These are phyloP conservation scores for Apaloderma vittatum DNA, from an alignment of 2,113 vertebrate genomes.

Conservation along the genomic window DNA sequence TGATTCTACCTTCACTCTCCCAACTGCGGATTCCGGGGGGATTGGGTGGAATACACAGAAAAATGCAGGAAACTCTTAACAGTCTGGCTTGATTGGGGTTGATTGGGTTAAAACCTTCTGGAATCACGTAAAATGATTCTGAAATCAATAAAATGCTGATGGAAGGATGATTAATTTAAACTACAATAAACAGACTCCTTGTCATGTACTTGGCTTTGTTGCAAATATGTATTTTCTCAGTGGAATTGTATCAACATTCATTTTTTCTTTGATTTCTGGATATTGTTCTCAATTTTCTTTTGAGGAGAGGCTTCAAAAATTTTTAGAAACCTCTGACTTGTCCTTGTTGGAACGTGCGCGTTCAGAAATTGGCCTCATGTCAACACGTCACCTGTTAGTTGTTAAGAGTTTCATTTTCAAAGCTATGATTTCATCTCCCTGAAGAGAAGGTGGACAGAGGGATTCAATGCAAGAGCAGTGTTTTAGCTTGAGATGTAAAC, in stretches of 20 bases:
- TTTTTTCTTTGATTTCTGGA: conserved; percentile 73
- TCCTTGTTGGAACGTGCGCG: conserved; percentile 45
- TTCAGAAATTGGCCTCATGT: conserved; percentile 70
- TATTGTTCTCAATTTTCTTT: conserved; percentile 68
- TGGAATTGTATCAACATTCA: conserved; percentile 66
- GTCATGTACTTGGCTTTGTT: conserved; percentile 64
- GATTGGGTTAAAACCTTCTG: conserved; percentile 75
- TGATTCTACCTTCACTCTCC: conserved; percentile 9
- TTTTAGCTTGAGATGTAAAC: conserved; percentile 42
- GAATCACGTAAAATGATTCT: conserved; percentile 54
- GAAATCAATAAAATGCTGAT: conserved; percentile 69
- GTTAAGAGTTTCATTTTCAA: conserved; percentile 79
- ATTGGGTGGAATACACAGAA: conserved; percentile 35
- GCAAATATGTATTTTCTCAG: conserved; percentile 68
- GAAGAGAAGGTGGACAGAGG: conserved; percentile 67
- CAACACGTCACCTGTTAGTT: conserved; percentile 80
- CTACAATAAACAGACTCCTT: conserved; percentile 72
- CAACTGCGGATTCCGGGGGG: conserved; percentile 15
- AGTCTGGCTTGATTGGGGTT: conserved; percentile 38
- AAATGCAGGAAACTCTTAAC: conserved; percentile 65
- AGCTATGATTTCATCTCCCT: conserved; percentile 82
- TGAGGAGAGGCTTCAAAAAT: conserved; percentile 52
- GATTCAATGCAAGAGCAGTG: conserved; percentile 40
- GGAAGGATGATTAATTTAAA: conserved; percentile 57
- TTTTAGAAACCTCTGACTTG: conserved; percentile 47